phyloP scores from a whole-genome alignment of 2,888 invertebrate genomes.

The Ctenicera cuprea region DNA sequence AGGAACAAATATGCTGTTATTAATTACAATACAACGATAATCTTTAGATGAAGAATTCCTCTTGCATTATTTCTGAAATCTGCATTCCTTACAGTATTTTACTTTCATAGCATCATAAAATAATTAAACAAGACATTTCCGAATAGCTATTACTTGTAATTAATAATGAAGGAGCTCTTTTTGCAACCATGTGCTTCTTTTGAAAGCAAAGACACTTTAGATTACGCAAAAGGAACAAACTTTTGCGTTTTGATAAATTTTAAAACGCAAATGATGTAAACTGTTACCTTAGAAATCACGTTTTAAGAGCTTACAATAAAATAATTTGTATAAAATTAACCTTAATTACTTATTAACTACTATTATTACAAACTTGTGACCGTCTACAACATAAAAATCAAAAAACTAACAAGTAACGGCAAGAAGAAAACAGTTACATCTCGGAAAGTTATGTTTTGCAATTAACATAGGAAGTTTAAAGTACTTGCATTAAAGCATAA shows the following conservation, averaged over 20 bases:
- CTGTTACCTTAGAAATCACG: too few species aligned
- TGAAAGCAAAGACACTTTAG: neutral
- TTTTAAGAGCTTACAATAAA: too few species aligned
- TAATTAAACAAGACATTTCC: neutral
- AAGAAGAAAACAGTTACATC: neutral
- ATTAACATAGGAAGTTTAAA: neutral
- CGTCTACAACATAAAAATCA: neutral
- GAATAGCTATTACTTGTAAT: neutral
- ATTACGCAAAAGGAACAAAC: too few species aligned
- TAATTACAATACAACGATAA: too few species aligned
- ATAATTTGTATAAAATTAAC: too few species aligned
- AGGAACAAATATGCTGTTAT: too few species aligned
- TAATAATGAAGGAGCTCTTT: conserved; percentile 1
- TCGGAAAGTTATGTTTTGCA: neutral
- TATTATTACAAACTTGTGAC: too few species aligned
- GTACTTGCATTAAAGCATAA: neutral
- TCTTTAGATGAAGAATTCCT: neutral
- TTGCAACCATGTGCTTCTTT: neutral
- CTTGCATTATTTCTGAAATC: conserved; percentile 9
- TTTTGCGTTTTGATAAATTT: too few species aligned
- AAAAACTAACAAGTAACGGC: neutral
- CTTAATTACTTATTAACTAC: too few species aligned
- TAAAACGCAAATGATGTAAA: too few species aligned
- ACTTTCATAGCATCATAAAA: conserved; percentile 1
- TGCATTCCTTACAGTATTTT: conserved; percentile 8